Percentiles rank a stretch among this genome's conserved stretches.
Conservation (phyloP, 2,113 vertebrate species). For the Gambusia affinis region DNA sequence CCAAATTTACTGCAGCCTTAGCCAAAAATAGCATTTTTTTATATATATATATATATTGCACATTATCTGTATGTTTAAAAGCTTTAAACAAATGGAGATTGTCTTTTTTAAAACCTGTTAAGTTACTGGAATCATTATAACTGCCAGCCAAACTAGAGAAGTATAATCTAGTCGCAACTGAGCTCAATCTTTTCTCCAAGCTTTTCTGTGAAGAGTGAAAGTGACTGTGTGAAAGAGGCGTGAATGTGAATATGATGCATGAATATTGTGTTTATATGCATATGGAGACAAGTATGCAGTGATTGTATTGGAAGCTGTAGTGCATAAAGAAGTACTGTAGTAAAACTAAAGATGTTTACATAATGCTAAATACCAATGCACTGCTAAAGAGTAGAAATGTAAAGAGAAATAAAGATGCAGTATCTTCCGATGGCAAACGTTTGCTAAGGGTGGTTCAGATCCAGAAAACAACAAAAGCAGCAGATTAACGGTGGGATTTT, state of each 20-base stretch:
- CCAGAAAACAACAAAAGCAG: background rate
- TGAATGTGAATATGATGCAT: conserved; percentile 54
- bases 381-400: conserved; percentile 67
- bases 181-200: conserved; percentile 50
- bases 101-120: conserved; percentile 48
- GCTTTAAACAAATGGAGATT: conserved; percentile 64
- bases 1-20: conserved; percentile 71
- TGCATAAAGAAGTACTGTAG: conserved; percentile 78
- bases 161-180: conserved; percentile 49
- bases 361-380: conserved; percentile 76
- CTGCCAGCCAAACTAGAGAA: conserved; percentile 65
- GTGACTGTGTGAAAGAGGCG: conserved; percentile 46
- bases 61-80: conserved; percentile 76
- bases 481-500: background rate
- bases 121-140: conserved; percentile 57
- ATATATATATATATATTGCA: conserved; percentile 71
- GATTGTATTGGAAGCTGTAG: conserved; percentile 72
- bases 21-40: conserved; percentile 75
- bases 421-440: conserved; percentile 45
- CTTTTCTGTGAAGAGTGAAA: conserved; percentile 69
- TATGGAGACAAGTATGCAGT: conserved; percentile 61
- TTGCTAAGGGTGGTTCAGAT: conserved; percentile 54
- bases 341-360: conserved; percentile 77
- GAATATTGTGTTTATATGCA: conserved; percentile 56
- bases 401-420: conserved; percentile 55